Percentiles rank a stretch among this genome's conserved stretches.
phyloP scores from a whole-genome alignment of 2,797 vertebrate genomes.

The Ceryle rudis region DNA sequence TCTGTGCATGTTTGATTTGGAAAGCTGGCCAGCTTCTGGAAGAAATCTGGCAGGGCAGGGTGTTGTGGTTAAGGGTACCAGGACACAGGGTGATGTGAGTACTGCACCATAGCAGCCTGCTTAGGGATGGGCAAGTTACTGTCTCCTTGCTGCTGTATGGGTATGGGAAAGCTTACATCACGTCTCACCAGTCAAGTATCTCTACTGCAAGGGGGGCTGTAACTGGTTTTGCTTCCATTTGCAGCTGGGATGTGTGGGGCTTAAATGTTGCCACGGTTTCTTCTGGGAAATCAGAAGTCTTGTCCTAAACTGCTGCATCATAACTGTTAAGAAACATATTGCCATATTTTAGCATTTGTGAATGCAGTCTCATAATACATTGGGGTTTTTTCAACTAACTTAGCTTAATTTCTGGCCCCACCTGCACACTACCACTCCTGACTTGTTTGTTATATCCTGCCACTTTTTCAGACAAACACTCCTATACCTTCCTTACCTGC shows the following conservation, averaged over 20 bases:
- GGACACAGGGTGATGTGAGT: not conserved
- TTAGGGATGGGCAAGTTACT: not conserved
- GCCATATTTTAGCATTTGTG: not conserved
- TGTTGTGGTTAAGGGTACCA: not conserved
- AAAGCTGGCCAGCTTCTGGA: not conserved
- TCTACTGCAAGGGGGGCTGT: not conserved
- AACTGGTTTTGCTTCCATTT: not conserved
- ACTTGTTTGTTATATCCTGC: not conserved
- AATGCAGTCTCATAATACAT: not conserved
- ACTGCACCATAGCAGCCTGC: rapidly evolving
- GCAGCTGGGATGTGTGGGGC: not conserved
- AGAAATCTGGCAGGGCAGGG: not conserved
- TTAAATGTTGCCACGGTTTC: not conserved
- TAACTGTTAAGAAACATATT: not conserved
- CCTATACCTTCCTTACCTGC: not conserved
- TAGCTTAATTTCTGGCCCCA: not conserved
- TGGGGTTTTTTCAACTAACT: not conserved
- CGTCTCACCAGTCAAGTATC: not conserved
- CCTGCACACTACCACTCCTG: not conserved
- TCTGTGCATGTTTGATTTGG: rapidly evolving
- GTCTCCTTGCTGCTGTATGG: rapidly evolving
- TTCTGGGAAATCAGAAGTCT: not conserved
- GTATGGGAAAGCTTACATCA: rapidly evolving
- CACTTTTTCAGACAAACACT: not conserved
- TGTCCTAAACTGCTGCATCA: not conserved